Evolutionary conservation across 1,140 invertebrate species (phyloP), one percentile per base, ranked within the genome.

Genomic region (Venustaconcha ellipsiformis): DNA sequence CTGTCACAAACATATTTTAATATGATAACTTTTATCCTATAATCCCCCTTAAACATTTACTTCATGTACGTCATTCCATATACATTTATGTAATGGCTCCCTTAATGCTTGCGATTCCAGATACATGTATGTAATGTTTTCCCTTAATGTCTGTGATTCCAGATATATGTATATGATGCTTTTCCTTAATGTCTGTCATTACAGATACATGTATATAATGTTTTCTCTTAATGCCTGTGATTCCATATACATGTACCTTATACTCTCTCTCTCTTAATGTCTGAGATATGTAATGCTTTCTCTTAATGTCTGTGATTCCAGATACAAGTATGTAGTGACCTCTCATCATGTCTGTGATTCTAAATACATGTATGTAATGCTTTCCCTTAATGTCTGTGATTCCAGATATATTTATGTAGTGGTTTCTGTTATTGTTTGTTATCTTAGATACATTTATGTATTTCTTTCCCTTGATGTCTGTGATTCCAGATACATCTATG

Each of bases 401-500:
- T 60, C 59, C 59, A 60, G 20, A 17, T 30, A 30, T 2, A 60
- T 60, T 60, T 60, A 20, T 60, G 59, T 60, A 18, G 2, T 2
- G 20, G 2, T 30, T 4, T 30, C 26, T 30, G 26, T 30, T 30
- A 30, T 1, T 30, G 26, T 30, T 2, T 30, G 26, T 30, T 2
- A 48, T 37, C 1, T 67, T 2, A 17, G 26, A 14, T 14, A 65
- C 3, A n/a, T n/a, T 3, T 20, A 30, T 18, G n/a, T 15, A 26
- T n/a, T 55, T 12, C 18, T 56, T 26, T n/a, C 30, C 37, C 14
- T 20, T 66, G 26, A 48, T 60, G 30, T 17, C 56, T 74, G 11
- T 57, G 48, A 57, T 48, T 37, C 20, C 57, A 20, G 58, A 70
- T 72, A n/a, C 23, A 55, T 69, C 18, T 71, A n/a, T 62, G 14